These are phyloP conservation scores for Chroicocephalus ridibundus DNA, from an alignment of 2,113 vertebrate genomes.

Conservation along the genomic window DNA sequence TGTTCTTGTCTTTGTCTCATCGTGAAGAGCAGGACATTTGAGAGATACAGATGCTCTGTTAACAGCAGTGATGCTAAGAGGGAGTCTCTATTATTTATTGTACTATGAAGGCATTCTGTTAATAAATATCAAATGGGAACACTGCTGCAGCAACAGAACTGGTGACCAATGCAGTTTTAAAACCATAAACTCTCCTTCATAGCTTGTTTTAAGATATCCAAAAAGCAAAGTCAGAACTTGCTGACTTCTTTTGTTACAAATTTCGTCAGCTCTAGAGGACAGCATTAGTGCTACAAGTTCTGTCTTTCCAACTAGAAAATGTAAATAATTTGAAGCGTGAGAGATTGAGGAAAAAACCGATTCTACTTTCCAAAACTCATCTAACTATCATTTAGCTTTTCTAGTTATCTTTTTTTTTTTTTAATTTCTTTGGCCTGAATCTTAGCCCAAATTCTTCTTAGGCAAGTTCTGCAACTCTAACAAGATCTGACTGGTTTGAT, in stretches of 20 bases:
- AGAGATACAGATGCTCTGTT: background rate
- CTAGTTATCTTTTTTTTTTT: background rate
- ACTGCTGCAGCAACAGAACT: background rate
- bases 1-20: background rate
- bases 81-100: background rate
- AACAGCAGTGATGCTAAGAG: background rate
- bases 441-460: background rate
- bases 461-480: background rate
- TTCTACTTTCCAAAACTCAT: background rate
- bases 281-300: background rate
- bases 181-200: background rate
- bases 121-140: background rate
- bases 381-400: background rate
- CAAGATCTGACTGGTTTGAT: constrained; percentile 15
- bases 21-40: background rate
- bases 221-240: background rate
- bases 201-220: background rate
- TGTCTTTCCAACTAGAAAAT: background rate
- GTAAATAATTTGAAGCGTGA: background rate
- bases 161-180: background rate
- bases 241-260: background rate
- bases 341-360: background rate
- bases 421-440: background rate
- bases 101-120: background rate
- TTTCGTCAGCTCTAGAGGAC: background rate